phyloP scores from a whole-genome alignment of 2,888 invertebrate species.

The Mellilla xanthometata region DNA sequence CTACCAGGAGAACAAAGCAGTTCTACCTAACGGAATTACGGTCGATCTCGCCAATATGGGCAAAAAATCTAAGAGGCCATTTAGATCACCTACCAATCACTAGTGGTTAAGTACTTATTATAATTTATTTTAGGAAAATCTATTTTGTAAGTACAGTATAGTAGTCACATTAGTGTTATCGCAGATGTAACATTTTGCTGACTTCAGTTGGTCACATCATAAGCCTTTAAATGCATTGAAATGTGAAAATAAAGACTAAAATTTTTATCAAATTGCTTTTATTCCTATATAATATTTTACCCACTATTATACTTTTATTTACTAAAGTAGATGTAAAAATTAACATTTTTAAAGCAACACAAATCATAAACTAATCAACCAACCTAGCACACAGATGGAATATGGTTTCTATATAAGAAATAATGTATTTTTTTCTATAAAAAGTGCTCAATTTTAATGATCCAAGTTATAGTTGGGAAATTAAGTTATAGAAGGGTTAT shows the following conservation, averaged over 20 bases:
- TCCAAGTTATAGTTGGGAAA: too few species aligned
- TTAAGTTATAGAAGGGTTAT: too few species aligned
- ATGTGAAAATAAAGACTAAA: slow-evolving; percentile 45
- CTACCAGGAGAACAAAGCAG: slow-evolving; percentile 88
- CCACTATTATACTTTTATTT: not conserved
- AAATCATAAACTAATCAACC: too few species aligned
- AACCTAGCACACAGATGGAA: too few species aligned
- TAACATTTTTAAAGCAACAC: too few species aligned
- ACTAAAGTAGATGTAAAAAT: not conserved
- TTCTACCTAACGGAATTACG: slow-evolving; percentile 87
- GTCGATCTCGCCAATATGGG: slow-evolving; percentile 87
- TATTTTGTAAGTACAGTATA: slow-evolving; percentile 53
- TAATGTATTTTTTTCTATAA: too few species aligned
- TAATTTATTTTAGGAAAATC: slow-evolving; percentile 75
- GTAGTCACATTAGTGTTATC: slow-evolving; percentile 56
- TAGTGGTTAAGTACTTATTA: slow-evolving; percentile 55
- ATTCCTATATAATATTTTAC: slow-evolving; percentile 5
- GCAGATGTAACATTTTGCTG: slow-evolving; percentile 42
- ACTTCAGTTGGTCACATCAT: slow-evolving; percentile 39
- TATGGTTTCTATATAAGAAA: too few species aligned
- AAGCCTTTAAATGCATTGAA: slow-evolving; percentile 42
- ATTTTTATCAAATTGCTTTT: slow-evolving; percentile 6
- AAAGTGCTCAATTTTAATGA: too few species aligned
- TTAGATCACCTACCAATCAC: slow-evolving; percentile 75
- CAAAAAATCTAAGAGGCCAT: slow-evolving; percentile 87